Base-by-base conservation (phyloP, 2,797 vertebrate species). In the Danio choprae region DNA sequence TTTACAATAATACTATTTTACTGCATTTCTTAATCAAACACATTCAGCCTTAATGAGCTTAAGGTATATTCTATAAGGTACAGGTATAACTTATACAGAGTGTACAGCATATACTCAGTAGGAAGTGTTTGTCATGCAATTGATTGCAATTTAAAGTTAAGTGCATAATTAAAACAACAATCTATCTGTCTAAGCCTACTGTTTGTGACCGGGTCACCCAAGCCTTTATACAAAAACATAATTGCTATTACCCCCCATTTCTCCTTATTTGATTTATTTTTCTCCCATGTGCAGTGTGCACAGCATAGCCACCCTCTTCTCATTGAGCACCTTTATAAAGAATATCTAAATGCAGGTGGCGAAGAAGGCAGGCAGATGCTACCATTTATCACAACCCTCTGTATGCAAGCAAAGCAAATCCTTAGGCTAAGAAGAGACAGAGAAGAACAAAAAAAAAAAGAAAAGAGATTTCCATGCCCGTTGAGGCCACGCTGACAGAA, bases 331-430 rank as follows among this genome's bases (percentile, higher is more conserved):
- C 69, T 29, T 22, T 55, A 63, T 16, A 68, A 18, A 16, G 20
- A 18, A 41, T 43, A 18, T 79, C 1, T 53, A 43, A 72, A 72
- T 65, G 46, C 79, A 81, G 74, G 65, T 87, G 78, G 82, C 53
- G 62, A 69, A 77, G 74, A 78, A 76, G 44, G 70, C 64, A 69
- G 53, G 75, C 77, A 62, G 73, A 75, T 81, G 73, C 72, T 56
- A 72, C 50, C 84, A 77, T 86, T 84, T 76, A 84, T 84, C 85
- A 81, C 70, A 58, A 65, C 60, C 80, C 22, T 68, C 22, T 63
- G 64, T 67, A 68, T 83, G 84, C 83, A 84, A 85, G 82, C 81
- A 58, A 84, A 85, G 81, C 80, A 81, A 77, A 81, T 79, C 81
- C 82, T 75, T 56, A 62, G 71, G 82, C 62, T 46, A 40, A 40